Base-by-base conservation (phyloP, 2,797 vertebrate species). In the Galaxias olidus region DNA sequence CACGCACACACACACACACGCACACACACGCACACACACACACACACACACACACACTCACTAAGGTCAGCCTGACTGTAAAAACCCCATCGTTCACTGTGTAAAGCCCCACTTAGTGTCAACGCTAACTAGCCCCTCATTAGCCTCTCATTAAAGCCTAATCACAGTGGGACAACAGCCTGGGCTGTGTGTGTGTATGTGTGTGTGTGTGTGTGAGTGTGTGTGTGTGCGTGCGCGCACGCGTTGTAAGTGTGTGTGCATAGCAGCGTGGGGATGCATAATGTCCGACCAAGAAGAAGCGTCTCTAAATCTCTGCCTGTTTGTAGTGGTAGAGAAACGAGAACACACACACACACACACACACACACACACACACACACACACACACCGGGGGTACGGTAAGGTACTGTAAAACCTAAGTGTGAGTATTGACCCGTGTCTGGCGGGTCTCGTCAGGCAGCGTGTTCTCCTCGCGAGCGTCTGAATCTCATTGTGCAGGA, bases 91-190 rank as follows among this genome's bases (percentile, higher is more conserved):
- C 61, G 73, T 78, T 82, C 69, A 67, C 65, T 40, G 63, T 12
- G 63, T 61, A 66, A 75, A 76, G 64, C 71, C 69, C 64, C 75
- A 73, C 75, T 84, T 71, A 79, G 71, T 78, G 78, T 85, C 77
- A 80, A 64, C 56, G 50, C 68, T 72, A 73, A 80, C 83, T 15
- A 75, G 62, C 61, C 75, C 75, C 75, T 76, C 73, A 82, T 83
- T 85, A 79, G 71, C 68, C 48, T 76, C 78, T 81, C 69, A 81
- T 81, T 82, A 73, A 45, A 56, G 63, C 41, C 78, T 84, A 79
- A 85, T 79, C 82, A 48, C 15, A 5, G 59, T 41, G 61, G 47
- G 54, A 40, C 13, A 20, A 14, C 40, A 14, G 6, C 4, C 4
- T 45, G 8, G 12, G 40, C 10, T 30, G 42, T 9, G 15, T 1